A percentile compares a stretch with the other conserved stretches of the same genome.
phyloP scores from a whole-genome alignment of 2,797 vertebrate genomes.

The Hoplostethus mediterraneus region DNA sequence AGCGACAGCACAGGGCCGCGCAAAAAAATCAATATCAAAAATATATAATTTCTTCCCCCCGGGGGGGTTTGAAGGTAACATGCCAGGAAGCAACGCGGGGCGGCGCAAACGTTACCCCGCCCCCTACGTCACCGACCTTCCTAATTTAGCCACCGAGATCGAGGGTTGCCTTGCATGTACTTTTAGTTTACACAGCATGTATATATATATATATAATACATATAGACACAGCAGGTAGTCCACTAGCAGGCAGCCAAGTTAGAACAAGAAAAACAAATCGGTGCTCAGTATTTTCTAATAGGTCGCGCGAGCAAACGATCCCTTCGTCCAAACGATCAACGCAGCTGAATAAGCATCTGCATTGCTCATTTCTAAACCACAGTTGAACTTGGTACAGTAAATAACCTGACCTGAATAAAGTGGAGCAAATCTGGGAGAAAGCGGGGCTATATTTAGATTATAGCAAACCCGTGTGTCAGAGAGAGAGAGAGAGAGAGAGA shows the following conservation, averaged over 20 bases:
- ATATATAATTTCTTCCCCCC: slow-evolving; percentile 15
- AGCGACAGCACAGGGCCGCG: not conserved
- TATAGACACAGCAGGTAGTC: no score
- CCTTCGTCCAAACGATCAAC: slow-evolving; percentile 59
- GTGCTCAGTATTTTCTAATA: slow-evolving; percentile 10
- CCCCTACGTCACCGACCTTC: not conserved
- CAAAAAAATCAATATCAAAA: slow-evolving; percentile 58
- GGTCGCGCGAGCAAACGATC: slow-evolving; percentile 42
- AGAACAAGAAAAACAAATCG: not conserved
- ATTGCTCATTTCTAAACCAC: slow-evolving; percentile 66
- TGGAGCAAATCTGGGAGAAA: slow-evolving; percentile 73
- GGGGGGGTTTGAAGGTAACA: not conserved
- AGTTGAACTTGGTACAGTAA: slow-evolving; percentile 79
- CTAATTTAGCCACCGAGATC: not conserved
- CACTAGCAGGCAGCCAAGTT: slow-evolving; percentile 5
- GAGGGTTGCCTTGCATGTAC: not conserved
- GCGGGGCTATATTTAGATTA: slow-evolving; percentile 75
- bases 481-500: slow-evolving; percentile 43
- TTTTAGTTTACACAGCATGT: not conserved
- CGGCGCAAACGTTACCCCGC: not conserved
- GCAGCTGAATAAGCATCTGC: slow-evolving; percentile 70
- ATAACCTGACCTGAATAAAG: slow-evolving; percentile 83
- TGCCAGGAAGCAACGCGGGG: slow-evolving; percentile 19
- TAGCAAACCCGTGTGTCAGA: slow-evolving; percentile 59
- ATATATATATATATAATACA: not conserved